Evolutionary conservation across 2,888 invertebrate genomes (phyloP), one percentile per base, ranked within the genome.

Genomic region (Amphipoea oculea): DNA sequence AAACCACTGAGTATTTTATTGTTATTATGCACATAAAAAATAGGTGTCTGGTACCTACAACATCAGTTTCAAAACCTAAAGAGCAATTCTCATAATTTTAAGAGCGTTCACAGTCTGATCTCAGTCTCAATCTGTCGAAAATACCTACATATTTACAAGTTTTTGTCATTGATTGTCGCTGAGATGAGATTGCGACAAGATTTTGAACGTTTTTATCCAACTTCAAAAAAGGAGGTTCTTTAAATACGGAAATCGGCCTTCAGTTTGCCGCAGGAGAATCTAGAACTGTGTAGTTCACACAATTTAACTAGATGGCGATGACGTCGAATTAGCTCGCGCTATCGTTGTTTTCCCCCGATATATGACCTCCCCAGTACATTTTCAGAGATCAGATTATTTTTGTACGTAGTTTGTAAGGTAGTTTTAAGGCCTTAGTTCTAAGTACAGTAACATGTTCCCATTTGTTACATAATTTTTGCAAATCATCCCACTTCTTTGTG

Each of bases 361-460:
- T n/a, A n/a, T 23, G 54, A 57, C 9, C 23, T 9, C 23, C 23
- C 23, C 3, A 9, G n/a, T 60, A 0, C 9, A n/a, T 12, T 60
- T 0, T 4, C 60, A n/a, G n/a, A 11, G n/a, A 12, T n/a, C 60
- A n/a, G n/a, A 60, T 11, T 60, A 60, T 60, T n/a, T n/a, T 60
- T 60, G n/a, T 60, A 60, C 11, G 1, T 60, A n/a, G 60, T 60
- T 60, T 12, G 4, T 60, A 60, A n/a, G 60, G 60, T n/a, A 60
- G n/a, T 60, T n/a, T n/a, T 60, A 60, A n/a, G 60, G n/a, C 60
- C 60, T 60, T 60, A 60, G 60, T n/a, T 60, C 60, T 60, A 60
- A 60, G n/a, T 60, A 60, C n/a, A 1, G 9, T 11, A 57, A 9
- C 9, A 23, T 54, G 57, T 57, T 57, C 11, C 57, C 57, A 57